Base-by-base conservation (phyloP, 2,888 invertebrate genomes). In the Hemithea aestivaria region DNA sequence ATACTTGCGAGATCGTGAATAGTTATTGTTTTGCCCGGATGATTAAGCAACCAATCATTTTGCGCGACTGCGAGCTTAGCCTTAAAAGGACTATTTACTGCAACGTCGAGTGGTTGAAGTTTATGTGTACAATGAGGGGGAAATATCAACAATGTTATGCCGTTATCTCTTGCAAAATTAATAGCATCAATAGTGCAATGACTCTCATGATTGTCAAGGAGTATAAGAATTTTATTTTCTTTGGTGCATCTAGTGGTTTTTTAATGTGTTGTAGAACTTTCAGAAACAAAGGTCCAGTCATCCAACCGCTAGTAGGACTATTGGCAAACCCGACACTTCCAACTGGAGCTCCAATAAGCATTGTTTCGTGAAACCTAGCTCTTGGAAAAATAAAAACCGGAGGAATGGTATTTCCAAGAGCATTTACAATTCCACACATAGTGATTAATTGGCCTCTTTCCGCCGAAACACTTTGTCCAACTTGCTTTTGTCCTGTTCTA, bases 221-320 rank as follows among this genome's bases (percentile, higher is more conserved):
- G 24, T 35, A 50, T 24, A 1, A 46, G 26, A 20, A 50, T 41
- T 27, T 12, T 25, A n/a, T 46, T 28, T 7, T 53, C 50, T 42
- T 51, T 57, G 16, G 40, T 38, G 27, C 47, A 53, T 41, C 47
- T 55, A 7, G 44, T 48, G 20, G 28, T 10, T 29, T 43, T 44
- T 45, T 35, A 9, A 41, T 35, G 21, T 48, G 43, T 36, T 45
- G 28, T 2, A 61, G 45, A 29, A 58, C 52, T 44, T 61, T 54
- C 1, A 62, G 10, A 52, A 62, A 62, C 12, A 64, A 41, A 35
- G 50, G 35, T 7, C 45, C 53, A 2, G 56, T 63, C 57, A 60
- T 62, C 62, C 62, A 62, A 3, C 58, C 58, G 36, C 56, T 60
- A 4, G 22, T 53, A 10, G 58, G 53, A 35, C 48, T 58, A 32